Evolutionary conservation across 2,113 vertebrate species (phyloP), one percentile per base, ranked within the genome.

Genomic region (Echinops telfairi): DNA sequence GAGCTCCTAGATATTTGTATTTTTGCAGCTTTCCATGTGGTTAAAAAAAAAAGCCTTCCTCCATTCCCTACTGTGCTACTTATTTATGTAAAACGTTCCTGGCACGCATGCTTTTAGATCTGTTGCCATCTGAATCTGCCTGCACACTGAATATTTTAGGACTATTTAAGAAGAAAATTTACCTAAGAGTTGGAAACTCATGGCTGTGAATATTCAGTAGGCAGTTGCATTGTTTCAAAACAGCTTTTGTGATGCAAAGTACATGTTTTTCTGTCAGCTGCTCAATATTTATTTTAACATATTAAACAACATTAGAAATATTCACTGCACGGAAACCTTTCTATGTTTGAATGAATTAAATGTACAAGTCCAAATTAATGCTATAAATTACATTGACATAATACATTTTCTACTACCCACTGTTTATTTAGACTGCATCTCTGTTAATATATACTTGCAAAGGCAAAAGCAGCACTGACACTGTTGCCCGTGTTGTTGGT

Each of bases 311-410:
- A 92, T 95, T 64, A 93, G 97, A 95, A 98, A 97, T 98, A 98
- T 98, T 98, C 98, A 97, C 70, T 92, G 93, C 98, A 98, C 31
- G 82, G 94, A 97, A 97, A 92, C 91, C 95, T 97, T 98, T 97
- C 97, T 94, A 81, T 82, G 11, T 97, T 95, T 96, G 96, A 98
- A 96, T 97, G 93, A 95, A 97, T 98, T 97, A 97, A 97, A 98
- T 98, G 97, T 97, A 96, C 95, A 97, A 94, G 89, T 86, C 75
- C 90, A 97, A 97, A 98, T 98, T 98, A 97, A 98, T 93, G 94
- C 83, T 98, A 97, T 96, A 98, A 98, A 98, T 98, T 97, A 92
- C 90, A 98, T 98, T 98, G 98, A 96, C 97, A 97, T 97, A 97
- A 97, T 97, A 98, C 93, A 96, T 97, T 97, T 93, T 81, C 70